phyloP scores from a whole-genome alignment of 2,113 vertebrate species.

The Polyodon spathula region DNA sequence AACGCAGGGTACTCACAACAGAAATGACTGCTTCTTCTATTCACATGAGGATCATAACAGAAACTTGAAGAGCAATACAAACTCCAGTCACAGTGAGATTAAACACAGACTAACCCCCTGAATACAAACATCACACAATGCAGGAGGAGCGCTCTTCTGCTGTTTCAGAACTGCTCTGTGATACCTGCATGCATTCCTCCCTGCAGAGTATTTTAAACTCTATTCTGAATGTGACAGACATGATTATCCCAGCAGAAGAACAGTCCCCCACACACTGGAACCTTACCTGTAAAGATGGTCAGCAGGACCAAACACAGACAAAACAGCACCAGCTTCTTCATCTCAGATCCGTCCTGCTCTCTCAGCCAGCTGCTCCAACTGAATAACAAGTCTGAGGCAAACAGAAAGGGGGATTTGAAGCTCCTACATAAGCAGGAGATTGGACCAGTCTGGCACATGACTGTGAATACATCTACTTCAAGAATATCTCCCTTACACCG shows the following conservation, averaged over 20 bases:
- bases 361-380: conserved; percentile 25
- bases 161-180: no score
- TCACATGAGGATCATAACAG: no score
- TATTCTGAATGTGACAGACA: not conserved
- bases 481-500: not conserved
- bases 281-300: conserved; percentile 63
- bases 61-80: no score
- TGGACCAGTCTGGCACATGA: conserved; percentile 13
- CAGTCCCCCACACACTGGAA: not conserved
- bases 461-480: conserved; percentile 14
- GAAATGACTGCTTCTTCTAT: no score
- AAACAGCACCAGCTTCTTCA: conserved; percentile 56
- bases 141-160: no score
- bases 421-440: conserved; percentile 27
- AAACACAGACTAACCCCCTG: no score
- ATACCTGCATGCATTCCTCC: no score
- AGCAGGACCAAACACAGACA: conserved; percentile 49
- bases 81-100: no score
- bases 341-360: conserved; percentile 41
- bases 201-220: not conserved
- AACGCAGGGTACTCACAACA: no score
- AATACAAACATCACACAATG: no score
- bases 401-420: conserved; percentile 28
- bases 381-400: conserved; percentile 15
- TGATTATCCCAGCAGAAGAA: not conserved